These are phyloP conservation scores for Monodelphis domestica DNA, from an alignment of 2,797 vertebrate genomes.

Conservation along the genomic window DNA sequence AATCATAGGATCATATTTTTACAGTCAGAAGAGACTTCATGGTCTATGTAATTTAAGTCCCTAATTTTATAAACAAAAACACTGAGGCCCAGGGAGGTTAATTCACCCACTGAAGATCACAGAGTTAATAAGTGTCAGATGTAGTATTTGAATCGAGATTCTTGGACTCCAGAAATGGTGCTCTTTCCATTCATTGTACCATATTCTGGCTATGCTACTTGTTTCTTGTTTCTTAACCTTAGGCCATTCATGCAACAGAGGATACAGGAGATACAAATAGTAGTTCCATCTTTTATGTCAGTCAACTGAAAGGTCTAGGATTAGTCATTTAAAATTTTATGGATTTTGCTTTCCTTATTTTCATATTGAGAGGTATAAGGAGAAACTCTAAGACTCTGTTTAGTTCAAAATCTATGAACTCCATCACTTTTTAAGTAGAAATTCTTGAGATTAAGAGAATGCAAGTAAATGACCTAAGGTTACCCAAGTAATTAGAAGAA, in stretches of 20 bases:
- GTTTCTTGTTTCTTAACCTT: background rate
- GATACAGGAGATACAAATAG: background rate
- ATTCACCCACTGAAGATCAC: background rate
- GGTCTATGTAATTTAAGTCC: background rate
- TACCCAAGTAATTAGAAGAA: background rate
- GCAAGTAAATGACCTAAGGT: background rate
- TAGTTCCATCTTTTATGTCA: background rate
- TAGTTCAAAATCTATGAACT: background rate
- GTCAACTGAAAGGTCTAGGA: background rate
- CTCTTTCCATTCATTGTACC: background rate
- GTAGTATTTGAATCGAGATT: background rate
- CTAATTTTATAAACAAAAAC: background rate
- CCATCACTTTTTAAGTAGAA: background rate
- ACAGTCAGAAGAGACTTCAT: background rate
- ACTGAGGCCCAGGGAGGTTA: background rate
- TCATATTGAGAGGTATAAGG: background rate
- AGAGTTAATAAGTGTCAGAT: background rate
- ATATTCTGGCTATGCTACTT: background rate
- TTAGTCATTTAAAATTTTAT: background rate
- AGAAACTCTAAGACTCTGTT: background rate
- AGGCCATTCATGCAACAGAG: background rate
- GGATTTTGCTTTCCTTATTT: background rate
- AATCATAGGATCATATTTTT: background rate
- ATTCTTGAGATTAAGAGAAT: background rate
- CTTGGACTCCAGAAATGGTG: background rate